Evolutionary conservation across 2,797 vertebrate species (phyloP).

Genomic region (Darevskia mixta): DNA sequence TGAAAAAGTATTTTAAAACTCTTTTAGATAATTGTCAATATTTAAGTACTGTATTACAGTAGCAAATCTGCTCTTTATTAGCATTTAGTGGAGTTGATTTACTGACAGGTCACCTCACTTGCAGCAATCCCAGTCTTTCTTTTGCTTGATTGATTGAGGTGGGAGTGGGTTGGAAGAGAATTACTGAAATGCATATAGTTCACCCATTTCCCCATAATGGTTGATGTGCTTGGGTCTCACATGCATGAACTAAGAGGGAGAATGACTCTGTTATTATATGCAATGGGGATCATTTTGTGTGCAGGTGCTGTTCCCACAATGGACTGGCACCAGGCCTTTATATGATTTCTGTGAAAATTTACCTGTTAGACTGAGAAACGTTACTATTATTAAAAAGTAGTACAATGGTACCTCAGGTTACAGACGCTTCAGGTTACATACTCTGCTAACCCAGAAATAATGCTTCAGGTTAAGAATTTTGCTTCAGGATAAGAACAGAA

Average conservation of each 20-base stretch:
- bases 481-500: too few relatives aligned
- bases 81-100: conserved; percentile 18
- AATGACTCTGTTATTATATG: background rate
- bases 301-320: background rate
- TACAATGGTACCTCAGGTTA: background rate
- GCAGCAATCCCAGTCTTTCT: too few relatives aligned
- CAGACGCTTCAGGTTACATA: too few relatives aligned
- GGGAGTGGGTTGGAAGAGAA: background rate
- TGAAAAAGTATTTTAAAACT: conserved; percentile 47
- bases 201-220: background rate
- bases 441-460: too few relatives aligned
- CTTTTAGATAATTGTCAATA: conserved; percentile 38
- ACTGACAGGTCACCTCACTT: background rate
- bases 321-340: background rate
- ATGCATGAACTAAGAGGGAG: background rate
- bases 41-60: conserved; percentile 1
- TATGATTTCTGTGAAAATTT: background rate
- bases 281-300: background rate
- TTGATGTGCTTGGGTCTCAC: background rate
- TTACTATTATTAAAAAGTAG: background rate
- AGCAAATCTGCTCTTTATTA: conserved; percentile 54
- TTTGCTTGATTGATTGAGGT: background rate
- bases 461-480: too few relatives aligned
- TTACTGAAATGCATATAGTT: background rate
- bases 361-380: background rate